Percentiles rank a stretch among this genome's conserved stretches.
phyloP scores from a whole-genome alignment of 2,888 invertebrate genomes.

The Hyppa rectilinea region DNA sequence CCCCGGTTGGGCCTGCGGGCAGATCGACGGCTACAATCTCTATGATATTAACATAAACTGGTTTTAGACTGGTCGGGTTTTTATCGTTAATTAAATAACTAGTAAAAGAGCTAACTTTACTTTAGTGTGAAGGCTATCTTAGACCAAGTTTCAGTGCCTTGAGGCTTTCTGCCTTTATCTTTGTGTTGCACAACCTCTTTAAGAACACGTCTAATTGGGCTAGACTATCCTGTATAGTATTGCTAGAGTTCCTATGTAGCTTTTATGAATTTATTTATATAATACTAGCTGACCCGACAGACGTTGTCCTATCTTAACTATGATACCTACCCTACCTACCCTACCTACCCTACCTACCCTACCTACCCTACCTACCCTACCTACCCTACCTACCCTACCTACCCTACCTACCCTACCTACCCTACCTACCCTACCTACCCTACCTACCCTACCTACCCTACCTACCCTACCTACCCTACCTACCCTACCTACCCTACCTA shows the following conservation, averaged over 20 bases:
- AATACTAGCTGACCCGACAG: no score
- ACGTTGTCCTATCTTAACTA: no score
- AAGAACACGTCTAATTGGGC: not conserved
- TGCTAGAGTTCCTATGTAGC: not conserved
- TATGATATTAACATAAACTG: slow-evolving; percentile 37
- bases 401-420: no score
- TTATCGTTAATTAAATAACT: slow-evolving; percentile 28
- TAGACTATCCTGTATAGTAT: not conserved
- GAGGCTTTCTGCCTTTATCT: not conserved
- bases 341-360: no score
- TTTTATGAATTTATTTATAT: no score
- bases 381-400: no score
- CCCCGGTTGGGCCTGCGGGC: slow-evolving; percentile 8
- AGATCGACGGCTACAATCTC: slow-evolving; percentile 34
- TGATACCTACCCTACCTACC: no score
- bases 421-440: no score
- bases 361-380: no score
- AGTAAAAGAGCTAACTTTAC: slow-evolving; percentile 9
- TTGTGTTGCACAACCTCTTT: not conserved
- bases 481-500: no score
- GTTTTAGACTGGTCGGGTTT: slow-evolving; percentile 34
- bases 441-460: no score
- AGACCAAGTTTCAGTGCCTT: slow-evolving; percentile 9
- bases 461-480: no score
- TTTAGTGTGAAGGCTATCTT: slow-evolving; percentile 37